Evolutionary conservation across 2,113 vertebrate species (phyloP).

Genomic region (Camarhynchus parvulus): DNA sequence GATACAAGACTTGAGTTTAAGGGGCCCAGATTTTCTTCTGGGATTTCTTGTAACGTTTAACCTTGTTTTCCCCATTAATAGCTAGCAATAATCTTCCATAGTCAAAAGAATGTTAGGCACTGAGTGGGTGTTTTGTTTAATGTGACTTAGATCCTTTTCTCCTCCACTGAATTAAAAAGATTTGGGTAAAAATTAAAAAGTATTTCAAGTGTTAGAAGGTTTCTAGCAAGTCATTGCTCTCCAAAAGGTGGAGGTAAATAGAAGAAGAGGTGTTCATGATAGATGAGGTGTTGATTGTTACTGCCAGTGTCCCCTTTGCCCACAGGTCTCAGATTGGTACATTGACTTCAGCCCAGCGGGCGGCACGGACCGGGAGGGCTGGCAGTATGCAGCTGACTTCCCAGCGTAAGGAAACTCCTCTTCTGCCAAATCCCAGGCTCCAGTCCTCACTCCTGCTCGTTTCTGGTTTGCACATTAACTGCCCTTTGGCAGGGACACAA

Average conservation of each 20-base stretch:
- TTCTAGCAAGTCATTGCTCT: background rate
- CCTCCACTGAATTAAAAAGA: background rate
- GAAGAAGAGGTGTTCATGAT: background rate
- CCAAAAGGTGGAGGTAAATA: background rate
- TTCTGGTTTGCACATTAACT: background rate
- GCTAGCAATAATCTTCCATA: background rate
- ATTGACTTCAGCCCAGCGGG: conserved; percentile 86
- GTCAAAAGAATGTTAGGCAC: background rate
- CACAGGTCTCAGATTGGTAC: conserved; percentile 91
- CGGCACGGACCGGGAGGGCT: conserved; percentile 91
- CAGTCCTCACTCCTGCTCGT: background rate
- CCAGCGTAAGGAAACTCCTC: conserved; percentile 82
- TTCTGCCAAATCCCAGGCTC: background rate
- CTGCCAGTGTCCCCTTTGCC: background rate
- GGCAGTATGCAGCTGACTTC: conserved; percentile 97
- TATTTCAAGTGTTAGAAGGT: background rate
- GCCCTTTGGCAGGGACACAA: background rate
- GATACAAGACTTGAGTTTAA: background rate
- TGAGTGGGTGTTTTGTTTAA: background rate
- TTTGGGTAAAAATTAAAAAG: background rate
- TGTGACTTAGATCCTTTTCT: background rate
- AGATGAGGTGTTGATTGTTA: background rate
- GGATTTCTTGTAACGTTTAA: background rate
- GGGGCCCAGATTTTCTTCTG: background rate
- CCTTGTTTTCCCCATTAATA: background rate